These are phyloP conservation scores for Melospiza melodia DNA, from an alignment of 2,113 vertebrate species.

Conservation along the genomic window DNA sequence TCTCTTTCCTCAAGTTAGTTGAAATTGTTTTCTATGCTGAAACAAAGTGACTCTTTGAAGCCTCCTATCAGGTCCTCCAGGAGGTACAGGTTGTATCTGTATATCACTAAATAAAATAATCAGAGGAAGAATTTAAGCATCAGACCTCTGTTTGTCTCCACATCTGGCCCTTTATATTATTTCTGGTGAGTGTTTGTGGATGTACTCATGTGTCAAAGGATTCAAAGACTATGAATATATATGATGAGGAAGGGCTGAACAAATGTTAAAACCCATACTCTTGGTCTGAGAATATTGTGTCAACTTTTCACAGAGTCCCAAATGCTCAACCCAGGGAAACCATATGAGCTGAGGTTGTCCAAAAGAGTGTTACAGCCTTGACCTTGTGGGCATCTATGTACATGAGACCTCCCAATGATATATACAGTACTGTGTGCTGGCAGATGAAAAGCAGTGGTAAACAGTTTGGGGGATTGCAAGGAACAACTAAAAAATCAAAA, in stretches of 20 bases:
- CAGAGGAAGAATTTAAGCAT: neutral
- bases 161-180: neutral
- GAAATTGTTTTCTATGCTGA: neutral
- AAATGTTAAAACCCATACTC: neutral
- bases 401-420: rapidly evolving
- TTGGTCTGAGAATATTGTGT: neutral
- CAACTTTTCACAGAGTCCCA: neutral
- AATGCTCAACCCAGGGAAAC: neutral
- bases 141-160: neutral
- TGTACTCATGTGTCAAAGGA: neutral
- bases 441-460: neutral
- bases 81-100: neutral
- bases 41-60: neutral
- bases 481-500: neutral
- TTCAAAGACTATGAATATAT: neutral
- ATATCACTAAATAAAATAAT: neutral
- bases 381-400: rapidly evolving
- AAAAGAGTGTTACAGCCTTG: neutral
- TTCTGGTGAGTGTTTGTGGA: neutral
- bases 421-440: too few relatives aligned
- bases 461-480: neutral
- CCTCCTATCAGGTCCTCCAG: neutral
- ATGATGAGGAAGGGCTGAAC: neutral
- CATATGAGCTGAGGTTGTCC: neutral
- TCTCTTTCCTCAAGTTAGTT: neutral